These are phyloP conservation scores for Phalacrocorax brasilianus DNA, from an alignment of 2,113 vertebrate species.

Conservation along the genomic window DNA sequence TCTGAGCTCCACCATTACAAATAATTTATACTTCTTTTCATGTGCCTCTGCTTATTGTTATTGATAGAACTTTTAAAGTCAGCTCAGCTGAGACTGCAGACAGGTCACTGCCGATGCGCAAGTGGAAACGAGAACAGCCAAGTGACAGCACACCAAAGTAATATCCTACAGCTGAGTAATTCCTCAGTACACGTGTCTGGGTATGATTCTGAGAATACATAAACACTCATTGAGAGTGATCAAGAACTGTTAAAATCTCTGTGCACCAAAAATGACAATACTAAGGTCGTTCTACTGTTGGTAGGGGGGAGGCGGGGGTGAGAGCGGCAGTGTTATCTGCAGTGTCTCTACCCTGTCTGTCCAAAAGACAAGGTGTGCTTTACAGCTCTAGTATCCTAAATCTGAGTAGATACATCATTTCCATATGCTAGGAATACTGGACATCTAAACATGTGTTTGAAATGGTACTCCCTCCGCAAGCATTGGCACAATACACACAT, in stretches of 20 bases:
- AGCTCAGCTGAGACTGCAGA: background rate
- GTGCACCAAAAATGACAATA: background rate
- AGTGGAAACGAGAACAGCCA: background rate
- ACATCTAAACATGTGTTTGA: background rate
- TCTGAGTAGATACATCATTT: background rate
- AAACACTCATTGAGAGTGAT: background rate
- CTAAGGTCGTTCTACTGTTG: accelerated
- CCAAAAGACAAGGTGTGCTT: background rate
- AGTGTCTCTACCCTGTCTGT: background rate
- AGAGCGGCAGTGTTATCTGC: background rate
- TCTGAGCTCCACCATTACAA: background rate
- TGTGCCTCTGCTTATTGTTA: background rate
- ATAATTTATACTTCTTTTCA: background rate
- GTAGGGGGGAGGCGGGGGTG: background rate
- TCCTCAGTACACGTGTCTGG: background rate
- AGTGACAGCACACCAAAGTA: background rate
- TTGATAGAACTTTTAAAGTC: background rate
- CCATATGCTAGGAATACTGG: too few species aligned
- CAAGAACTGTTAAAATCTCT: background rate
- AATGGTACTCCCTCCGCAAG: background rate
- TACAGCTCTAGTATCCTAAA: background rate
- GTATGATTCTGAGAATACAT: background rate
- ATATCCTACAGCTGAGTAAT: background rate
- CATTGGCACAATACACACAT: background rate
- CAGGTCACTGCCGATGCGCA: background rate